These are phyloP conservation scores for Coptodon rendalli DNA, from an alignment of 2,113 vertebrate genomes.

Conservation along the genomic window DNA sequence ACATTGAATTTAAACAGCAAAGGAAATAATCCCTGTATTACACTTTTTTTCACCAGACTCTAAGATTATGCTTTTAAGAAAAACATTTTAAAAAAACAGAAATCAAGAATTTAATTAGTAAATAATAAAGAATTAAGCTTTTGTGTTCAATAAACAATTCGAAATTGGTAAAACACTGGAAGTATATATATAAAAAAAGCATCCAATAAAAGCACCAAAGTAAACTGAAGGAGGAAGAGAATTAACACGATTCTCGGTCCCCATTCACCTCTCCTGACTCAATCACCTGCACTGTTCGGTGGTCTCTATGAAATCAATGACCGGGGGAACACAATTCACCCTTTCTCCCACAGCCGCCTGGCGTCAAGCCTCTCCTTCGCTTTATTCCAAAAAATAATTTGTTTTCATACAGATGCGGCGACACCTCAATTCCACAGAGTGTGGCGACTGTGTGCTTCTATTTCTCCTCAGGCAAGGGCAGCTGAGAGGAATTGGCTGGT, in stretches of 20 bases:
- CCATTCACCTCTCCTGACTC: constrained; percentile 3
- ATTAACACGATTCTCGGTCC: neutral
- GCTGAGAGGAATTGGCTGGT: constrained; percentile 53
- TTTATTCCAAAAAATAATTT: constrained; percentile 55
- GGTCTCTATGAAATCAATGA: constrained; percentile 35
- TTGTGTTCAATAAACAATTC: neutral
- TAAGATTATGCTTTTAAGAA: neutral
- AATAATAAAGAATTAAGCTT: neutral
- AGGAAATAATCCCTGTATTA: neutral
- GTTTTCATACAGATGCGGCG: constrained; percentile 56
- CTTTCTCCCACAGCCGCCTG: neutral
- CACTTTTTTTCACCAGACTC: neutral
- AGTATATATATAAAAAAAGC: neutral
- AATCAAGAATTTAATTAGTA: neutral
- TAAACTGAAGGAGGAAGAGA: neutral
- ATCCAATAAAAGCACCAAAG: neutral
- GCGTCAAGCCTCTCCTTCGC: constrained; percentile 8
- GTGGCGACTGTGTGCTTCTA: constrained; percentile 14
- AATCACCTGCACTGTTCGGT: neutral
- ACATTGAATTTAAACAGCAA: neutral
- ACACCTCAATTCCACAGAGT: constrained; percentile 54
- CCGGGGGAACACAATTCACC: constrained; percentile 15
- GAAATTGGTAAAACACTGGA: neutral
- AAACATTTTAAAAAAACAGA: neutral
- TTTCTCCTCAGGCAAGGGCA: constrained; percentile 51